Evolutionary conservation across 2,797 vertebrate genomes (phyloP).

Genomic region (Podarcis siculus): DNA sequence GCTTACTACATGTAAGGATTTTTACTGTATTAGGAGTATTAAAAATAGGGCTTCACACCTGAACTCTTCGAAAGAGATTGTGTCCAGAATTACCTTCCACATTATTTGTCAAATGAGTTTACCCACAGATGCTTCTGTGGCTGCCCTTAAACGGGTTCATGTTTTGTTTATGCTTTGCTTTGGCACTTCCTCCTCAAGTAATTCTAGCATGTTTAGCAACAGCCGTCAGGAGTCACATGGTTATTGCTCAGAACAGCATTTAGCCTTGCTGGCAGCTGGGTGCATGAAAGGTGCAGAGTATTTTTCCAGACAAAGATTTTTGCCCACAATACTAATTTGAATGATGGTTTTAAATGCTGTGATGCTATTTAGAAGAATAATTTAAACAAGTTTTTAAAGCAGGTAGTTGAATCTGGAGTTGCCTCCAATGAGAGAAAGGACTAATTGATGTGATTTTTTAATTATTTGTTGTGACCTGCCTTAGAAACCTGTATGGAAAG

Average conservation of each 20-base stretch:
- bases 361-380: background rate
- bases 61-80: too few relatives aligned
- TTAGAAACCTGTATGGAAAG: background rate
- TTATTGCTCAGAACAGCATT: background rate
- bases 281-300: background rate
- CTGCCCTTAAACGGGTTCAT: background rate
- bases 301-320: background rate
- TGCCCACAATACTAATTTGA: background rate
- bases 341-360: background rate
- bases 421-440: too few relatives aligned
- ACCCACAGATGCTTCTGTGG: background rate
- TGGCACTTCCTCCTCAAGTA: background rate
- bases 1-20: background rate
- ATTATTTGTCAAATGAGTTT: background rate
- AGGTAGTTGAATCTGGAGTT: background rate
- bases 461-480: background rate
- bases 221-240: background rate
- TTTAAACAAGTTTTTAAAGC: background rate
- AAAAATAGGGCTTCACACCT: background rate
- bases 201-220: background rate
- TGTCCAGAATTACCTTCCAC: background rate
- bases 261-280: background rate
- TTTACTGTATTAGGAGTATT: background rate
- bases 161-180: constrained; percentile 11
- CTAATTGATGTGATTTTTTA: background rate